These are phyloP conservation scores for Collichthys lucidus DNA, from an alignment of 2,113 vertebrate genomes.

Conservation along the genomic window DNA sequence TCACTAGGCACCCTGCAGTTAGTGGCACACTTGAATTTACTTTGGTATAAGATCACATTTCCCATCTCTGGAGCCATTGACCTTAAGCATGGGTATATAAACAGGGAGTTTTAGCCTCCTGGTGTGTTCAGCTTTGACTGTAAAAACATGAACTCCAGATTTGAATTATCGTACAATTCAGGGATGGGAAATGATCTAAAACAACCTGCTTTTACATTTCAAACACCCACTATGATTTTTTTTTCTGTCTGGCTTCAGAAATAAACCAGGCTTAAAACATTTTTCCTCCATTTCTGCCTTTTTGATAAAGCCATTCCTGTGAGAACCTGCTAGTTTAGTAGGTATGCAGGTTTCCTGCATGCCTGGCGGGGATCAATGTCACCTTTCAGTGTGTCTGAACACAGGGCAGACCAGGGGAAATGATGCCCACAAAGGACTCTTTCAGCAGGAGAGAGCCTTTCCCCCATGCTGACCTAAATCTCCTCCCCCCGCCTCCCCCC, in stretches of 20 bases:
- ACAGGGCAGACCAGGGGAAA: slow-evolving; percentile 51
- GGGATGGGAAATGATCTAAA: slow-evolving; percentile 24
- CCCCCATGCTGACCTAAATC: slow-evolving; percentile 73
- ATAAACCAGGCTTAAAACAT: slow-evolving; percentile 15
- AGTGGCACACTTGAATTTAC: slow-evolving; percentile 59
- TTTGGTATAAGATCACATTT: slow-evolving; percentile 57
- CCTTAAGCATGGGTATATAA: slow-evolving; percentile 44
- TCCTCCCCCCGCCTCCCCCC: slow-evolving; percentile 11
- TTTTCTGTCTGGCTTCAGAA: slow-evolving; percentile 12
- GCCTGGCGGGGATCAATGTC: slow-evolving; percentile 79
- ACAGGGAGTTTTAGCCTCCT: slow-evolving; percentile 2
- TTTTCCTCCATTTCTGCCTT: slow-evolving; percentile 24
- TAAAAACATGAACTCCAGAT: not conserved
- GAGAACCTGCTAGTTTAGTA: slow-evolving; percentile 58
- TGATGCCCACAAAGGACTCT: slow-evolving; percentile 79
- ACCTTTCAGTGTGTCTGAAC: slow-evolving; percentile 78
- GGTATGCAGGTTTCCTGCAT: slow-evolving; percentile 65
- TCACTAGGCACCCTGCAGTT: slow-evolving; percentile 71
- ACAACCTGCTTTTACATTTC: slow-evolving; percentile 17
- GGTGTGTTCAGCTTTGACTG: slow-evolving; percentile 26
- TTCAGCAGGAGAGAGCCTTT: slow-evolving; percentile 69
- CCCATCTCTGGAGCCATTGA: slow-evolving; percentile 32
- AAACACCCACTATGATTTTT: slow-evolving; percentile 5
- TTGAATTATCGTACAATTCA: slow-evolving; percentile 13
- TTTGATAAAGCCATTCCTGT: slow-evolving; percentile 62